Evolutionary conservation across 2,888 invertebrate genomes (phyloP).

Genomic region (Zaprionus bogoriensis): DNA sequence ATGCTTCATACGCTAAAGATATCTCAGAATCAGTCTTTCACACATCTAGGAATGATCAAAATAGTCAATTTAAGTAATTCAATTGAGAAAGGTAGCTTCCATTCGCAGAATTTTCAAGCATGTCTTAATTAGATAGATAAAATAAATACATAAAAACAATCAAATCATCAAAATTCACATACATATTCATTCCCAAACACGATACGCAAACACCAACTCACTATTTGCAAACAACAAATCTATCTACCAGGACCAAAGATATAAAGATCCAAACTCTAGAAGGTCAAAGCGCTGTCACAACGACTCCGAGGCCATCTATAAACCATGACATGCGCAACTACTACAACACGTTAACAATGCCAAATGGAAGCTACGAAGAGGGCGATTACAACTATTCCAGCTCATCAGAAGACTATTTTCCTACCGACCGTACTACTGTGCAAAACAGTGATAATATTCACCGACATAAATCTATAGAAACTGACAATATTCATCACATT

Average conservation of each 20-base stretch:
- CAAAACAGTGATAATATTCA: conserved; percentile 23
- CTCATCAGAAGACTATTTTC: conserved; percentile 63
- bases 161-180: conserved; percentile 34
- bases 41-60: conserved; percentile 5
- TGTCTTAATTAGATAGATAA: conserved; percentile 6
- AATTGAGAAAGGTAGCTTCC: conserved; percentile 1
- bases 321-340: conserved; percentile 61
- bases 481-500: conserved; percentile 71
- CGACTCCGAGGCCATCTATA: conserved; percentile 47
- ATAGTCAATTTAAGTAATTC: conserved; percentile 3
- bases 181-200: conserved; percentile 24
- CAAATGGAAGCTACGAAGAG: conserved; percentile 30
- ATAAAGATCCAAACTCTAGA: conserved; percentile 69
- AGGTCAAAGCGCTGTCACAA: conserved; percentile 36
- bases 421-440: conserved; percentile 33
- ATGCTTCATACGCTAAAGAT: conserved; percentile 38
- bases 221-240: conserved; percentile 36
- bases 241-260: conserved; percentile 65
- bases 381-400: conserved; percentile 64
- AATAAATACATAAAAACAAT: conserved; percentile 10
- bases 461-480: conserved; percentile 38
- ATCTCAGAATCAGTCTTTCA: conserved; percentile 11
- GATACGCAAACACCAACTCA: conserved; percentile 19
- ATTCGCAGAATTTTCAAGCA: conserved; percentile 17
- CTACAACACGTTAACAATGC: conserved; percentile 65